These are phyloP conservation scores for Coregonus clupeaformis DNA, from an alignment of 2,113 vertebrate genomes.

Conservation along the genomic window DNA sequence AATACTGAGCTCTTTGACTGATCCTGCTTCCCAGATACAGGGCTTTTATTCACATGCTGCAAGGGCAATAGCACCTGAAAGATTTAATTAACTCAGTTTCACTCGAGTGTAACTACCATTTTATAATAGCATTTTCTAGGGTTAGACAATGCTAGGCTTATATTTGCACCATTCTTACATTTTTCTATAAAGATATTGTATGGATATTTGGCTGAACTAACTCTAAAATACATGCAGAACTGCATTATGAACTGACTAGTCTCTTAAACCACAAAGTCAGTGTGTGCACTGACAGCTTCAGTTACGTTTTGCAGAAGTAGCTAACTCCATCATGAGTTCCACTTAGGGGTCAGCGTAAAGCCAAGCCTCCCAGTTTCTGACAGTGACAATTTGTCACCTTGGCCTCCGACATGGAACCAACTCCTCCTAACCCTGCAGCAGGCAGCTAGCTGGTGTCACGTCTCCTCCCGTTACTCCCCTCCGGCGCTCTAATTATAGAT, in stretches of 20 bases:
- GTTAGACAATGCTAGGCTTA: conserved; percentile 7
- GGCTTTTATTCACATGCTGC: conserved; percentile 9
- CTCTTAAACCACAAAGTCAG: not conserved
- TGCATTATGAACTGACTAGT: not conserved
- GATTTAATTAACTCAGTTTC: conserved; percentile 1
- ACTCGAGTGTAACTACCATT: not conserved
- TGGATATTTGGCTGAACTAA: not conserved
- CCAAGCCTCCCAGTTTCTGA: conserved; percentile 45
- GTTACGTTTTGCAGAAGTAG: not conserved
- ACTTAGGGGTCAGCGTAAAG: conserved; percentile 10
- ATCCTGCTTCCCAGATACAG: not conserved
- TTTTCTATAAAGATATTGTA: not conserved
- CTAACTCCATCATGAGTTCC: not conserved
- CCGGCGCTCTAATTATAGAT: too few species aligned
- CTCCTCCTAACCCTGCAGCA: conserved; percentile 12
- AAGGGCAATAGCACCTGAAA: conserved; percentile 20
- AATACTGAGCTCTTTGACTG: conserved; percentile 13
- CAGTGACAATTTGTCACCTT: conserved; percentile 49
- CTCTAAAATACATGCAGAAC: not conserved
- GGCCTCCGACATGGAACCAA: not conserved
- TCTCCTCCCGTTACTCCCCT: too few species aligned
- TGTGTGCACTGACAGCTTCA: not conserved
- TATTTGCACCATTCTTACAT: not conserved
- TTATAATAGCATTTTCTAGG: not conserved
- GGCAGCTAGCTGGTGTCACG: too few species aligned